phyloP scores from a whole-genome alignment of 2,888 invertebrate species.

The Chrysotoxum bicinctum region DNA sequence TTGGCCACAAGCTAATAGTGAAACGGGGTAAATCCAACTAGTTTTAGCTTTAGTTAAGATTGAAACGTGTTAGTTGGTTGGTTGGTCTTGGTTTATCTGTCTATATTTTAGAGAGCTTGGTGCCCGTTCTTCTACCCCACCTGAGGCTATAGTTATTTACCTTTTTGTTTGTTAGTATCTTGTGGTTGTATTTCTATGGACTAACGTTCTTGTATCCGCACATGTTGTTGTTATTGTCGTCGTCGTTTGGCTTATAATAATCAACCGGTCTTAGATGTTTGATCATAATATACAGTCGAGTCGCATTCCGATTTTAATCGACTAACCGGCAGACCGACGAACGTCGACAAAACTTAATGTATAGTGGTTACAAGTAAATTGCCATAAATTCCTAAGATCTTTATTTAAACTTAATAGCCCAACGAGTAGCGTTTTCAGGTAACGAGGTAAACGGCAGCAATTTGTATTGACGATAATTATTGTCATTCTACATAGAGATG shows the following conservation, averaged over 20 bases:
- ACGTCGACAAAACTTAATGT: slow-evolving; percentile 1
- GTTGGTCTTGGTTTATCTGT: not conserved
- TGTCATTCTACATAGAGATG: not conserved
- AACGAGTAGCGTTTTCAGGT: slow-evolving; percentile 11
- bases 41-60: slow-evolving; percentile 49
- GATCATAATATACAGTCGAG: slow-evolving; percentile 35
- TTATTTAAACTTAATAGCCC: slow-evolving; percentile 32
- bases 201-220: slow-evolving; percentile 57
- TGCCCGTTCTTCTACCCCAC: slow-evolving; percentile 38
- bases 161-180: not conserved
- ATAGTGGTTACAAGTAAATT: slow-evolving; percentile 48
- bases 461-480: not conserved
- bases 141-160: slow-evolving; percentile 4
- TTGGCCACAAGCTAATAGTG: slow-evolving; percentile 29
- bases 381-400: slow-evolving; percentile 64
- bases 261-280: slow-evolving; percentile 47
- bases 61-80: slow-evolving; percentile 22
- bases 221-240: slow-evolving; percentile 33
- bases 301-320: slow-evolving; percentile 62
- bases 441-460: not conserved
- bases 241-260: slow-evolving; percentile 5
- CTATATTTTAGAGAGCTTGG: not conserved
- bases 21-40: slow-evolving; percentile 41
- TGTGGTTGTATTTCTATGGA: slow-evolving; percentile 19
- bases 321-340: not conserved